Conservation (phyloP, 2,888 invertebrate genomes). For the Disparrhopalites patrizii region DNA sequence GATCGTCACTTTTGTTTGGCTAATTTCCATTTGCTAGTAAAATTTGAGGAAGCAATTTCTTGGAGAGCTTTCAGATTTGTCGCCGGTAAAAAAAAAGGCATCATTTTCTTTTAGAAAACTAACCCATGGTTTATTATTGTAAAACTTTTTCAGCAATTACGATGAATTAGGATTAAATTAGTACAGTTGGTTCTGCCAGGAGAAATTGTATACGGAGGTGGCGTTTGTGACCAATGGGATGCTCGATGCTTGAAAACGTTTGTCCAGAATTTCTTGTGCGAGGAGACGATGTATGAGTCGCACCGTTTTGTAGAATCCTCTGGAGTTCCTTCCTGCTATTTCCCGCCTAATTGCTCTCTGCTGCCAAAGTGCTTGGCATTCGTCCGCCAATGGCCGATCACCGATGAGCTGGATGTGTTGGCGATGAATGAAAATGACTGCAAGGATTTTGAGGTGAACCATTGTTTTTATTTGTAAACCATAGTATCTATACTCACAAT, state of each 20-base stretch:
- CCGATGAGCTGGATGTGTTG: slow-evolving; percentile 85
- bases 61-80: slow-evolving; percentile 89
- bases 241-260: slow-evolving; percentile 72
- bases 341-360: slow-evolving; percentile 63
- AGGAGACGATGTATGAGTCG: slow-evolving; percentile 62
- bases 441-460: slow-evolving; percentile 70
- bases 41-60: slow-evolving; percentile 73
- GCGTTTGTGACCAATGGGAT: slow-evolving; percentile 93
- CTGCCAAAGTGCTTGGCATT: slow-evolving; percentile 65
- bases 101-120: too few species aligned
- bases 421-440: slow-evolving; percentile 94
- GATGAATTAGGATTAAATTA: slow-evolving; percentile 5
- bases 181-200: slow-evolving; percentile 56
- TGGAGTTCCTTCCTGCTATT: slow-evolving; percentile 74
- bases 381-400: slow-evolving; percentile 70
- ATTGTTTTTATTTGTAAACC: slow-evolving; percentile 41
- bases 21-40: slow-evolving; percentile 39
- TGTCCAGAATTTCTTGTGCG: slow-evolving; percentile 73
- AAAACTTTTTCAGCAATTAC: slow-evolving; percentile 51
- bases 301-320: slow-evolving; percentile 67
- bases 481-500: too few species aligned
- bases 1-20: slow-evolving; percentile 56
- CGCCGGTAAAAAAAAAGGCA: too few species aligned
- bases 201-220: slow-evolving; percentile 88
- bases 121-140: too few species aligned